phyloP scores from a whole-genome alignment of 1,140 invertebrate genomes.

The Drosophila fuyamai region DNA sequence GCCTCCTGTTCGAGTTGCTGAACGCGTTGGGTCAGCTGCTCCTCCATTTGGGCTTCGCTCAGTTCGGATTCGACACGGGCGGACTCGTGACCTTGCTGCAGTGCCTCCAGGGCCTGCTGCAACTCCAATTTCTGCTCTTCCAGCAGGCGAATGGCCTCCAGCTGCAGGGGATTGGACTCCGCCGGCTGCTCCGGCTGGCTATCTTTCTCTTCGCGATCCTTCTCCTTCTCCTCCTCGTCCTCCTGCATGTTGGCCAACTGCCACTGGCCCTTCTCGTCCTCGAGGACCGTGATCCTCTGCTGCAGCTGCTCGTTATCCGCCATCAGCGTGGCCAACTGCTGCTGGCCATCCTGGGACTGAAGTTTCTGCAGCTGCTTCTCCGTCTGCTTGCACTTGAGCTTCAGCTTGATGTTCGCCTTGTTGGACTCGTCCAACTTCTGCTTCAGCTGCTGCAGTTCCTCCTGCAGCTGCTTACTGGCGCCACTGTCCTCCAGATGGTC shows the following conservation, averaged over 20 bases:
- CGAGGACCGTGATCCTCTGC: constrained; percentile 92
- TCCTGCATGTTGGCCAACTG: constrained; percentile 87
- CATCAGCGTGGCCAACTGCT: constrained; percentile 88
- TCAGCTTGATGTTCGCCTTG: constrained; percentile 93
- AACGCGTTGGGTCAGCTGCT: constrained; percentile 85
- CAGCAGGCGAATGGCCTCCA: constrained; percentile 67
- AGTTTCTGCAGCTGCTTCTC: constrained; percentile 92
- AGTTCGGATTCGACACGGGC: constrained; percentile 89
- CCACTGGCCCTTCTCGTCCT: constrained; percentile 95
- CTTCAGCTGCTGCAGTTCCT: constrained; percentile 87
- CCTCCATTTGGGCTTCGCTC: constrained; percentile 88
- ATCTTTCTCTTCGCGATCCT: not conserved
- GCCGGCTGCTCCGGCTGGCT: not conserved
- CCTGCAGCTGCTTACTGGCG: constrained; percentile 90
- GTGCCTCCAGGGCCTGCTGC: constrained; percentile 56
- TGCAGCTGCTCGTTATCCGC: constrained; percentile 88
- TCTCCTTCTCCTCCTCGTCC: constrained; percentile 13
- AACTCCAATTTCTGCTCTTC: constrained; percentile 77
- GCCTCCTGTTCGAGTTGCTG: constrained; percentile 86
- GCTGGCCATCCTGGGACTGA: constrained; percentile 89
- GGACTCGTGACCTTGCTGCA: constrained; percentile 57
- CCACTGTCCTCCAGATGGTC: constrained; percentile 35
- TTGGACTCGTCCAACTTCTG: constrained; percentile 90
- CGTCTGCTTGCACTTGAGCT: constrained; percentile 92
- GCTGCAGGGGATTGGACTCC: constrained; percentile 29